Base-by-base conservation (phyloP, 64 coral and sea anemone genomes). In the Stichodactyla mertensii region DNA sequence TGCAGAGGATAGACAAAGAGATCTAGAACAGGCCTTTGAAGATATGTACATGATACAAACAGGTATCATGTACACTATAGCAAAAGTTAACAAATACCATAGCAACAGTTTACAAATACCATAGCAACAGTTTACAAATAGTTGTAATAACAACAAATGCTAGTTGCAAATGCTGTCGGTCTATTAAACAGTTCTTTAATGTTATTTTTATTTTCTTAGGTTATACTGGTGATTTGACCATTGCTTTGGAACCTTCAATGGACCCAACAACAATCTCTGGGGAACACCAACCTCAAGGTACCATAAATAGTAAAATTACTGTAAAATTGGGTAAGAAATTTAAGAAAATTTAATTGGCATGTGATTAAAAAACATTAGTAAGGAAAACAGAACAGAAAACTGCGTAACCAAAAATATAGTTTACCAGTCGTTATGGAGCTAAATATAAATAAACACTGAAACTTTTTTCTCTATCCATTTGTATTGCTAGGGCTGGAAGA, bases 21-120 rank as follows among this genome's bases (percentile, higher is more conserved):
- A 95, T 56, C 61, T 99, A 45, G 97, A 99, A 56, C 86, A 95
- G 60, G 97, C 90, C 55, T 99, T 99, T 90, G 97, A 99, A 89
- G 93, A 99, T 59, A 99, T 99, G 93, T 99, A 99, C 82, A 99
- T 99, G 97, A 87, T 87, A 64, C 93, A 99, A 57, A 99, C 97
- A 90, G 93, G 97, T 99, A 83, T 36, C 16, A 20, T 4, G 22
- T n/a, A 66, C 22, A 15, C 60, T 15, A 12, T 55, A 16, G n/a
- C n/a, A n/a, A 15, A 52, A 51, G 11, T 0, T 10, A 28, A 74
- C 22, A 74, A 4, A 23, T 67, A 19, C 64, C 64, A 67, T 57
- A 14, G 14, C 2, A 58, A 58, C 56, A 55, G 51, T 55, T 10
- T 14, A 74, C 24, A 74, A 6, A n/a, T 69, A 16, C 64, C 64